Evolutionary conservation across 2,797 vertebrate genomes (phyloP).

Genomic region (Galagoides demidoff): DNA sequence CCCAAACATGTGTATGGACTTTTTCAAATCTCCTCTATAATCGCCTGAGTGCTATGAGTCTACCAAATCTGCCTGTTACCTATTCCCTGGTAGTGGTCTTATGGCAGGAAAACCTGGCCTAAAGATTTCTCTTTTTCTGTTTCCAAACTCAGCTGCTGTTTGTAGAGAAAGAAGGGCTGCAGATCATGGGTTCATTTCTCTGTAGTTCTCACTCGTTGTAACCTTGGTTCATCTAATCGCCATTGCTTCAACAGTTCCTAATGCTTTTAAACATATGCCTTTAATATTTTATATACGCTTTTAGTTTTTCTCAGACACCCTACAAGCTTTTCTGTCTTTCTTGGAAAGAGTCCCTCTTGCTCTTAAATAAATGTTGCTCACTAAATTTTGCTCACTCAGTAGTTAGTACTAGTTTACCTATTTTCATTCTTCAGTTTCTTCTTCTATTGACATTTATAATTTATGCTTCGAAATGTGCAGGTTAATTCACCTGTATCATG

Average conservation of each 20-base stretch:
- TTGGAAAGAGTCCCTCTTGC: not conserved
- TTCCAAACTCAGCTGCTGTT: not conserved
- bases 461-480: not conserved
- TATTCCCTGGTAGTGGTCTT: not conserved
- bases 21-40: not conserved
- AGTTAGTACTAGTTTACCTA: not conserved
- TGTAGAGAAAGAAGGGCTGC: not conserved
- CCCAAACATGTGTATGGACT: not conserved
- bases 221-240: not conserved
- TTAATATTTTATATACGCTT: not conserved
- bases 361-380: not conserved
- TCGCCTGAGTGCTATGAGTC: not conserved
- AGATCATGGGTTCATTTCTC: not conserved
- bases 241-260: not conserved
- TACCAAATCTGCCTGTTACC: not conserved
- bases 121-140: not conserved
- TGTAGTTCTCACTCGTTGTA: not conserved
- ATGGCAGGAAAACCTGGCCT: not conserved
- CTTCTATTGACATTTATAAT: not conserved
- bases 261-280: not conserved
- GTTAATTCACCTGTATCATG: not conserved
- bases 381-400: not conserved
- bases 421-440: not conserved
- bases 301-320: constrained; percentile 3
- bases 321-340: not conserved